These are phyloP conservation scores for Panzeria rudis DNA, from an alignment of 2,888 invertebrate species.

Conservation along the genomic window DNA sequence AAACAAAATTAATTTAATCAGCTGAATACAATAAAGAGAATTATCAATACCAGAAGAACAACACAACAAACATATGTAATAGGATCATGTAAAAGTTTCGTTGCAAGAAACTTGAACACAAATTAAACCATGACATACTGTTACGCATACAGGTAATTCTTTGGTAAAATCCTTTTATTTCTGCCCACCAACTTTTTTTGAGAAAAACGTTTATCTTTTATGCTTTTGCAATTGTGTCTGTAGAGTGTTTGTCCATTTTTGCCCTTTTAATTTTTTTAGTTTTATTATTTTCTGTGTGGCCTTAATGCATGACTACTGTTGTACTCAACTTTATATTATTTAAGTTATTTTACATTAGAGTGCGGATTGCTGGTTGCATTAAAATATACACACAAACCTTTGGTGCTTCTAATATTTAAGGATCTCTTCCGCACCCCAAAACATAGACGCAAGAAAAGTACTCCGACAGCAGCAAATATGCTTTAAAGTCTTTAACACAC, in stretches of 20 bases:
- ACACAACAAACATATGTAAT: neutral
- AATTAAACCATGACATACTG: slow-evolving; percentile 63
- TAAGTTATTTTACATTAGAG: slow-evolving; percentile 45
- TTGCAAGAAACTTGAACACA: slow-evolving; percentile 39
- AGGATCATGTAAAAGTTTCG: slow-evolving; percentile 41
- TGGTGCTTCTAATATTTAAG: too few species aligned
- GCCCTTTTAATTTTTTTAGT: neutral
- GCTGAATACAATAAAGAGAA: neutral
- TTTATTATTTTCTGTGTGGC: neutral
- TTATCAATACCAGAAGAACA: neutral
- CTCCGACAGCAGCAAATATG: too few species aligned
- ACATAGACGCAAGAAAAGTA: neutral
- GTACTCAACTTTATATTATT: slow-evolving; percentile 1
- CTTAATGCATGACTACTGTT: slow-evolving; percentile 20
- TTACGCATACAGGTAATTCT: slow-evolving; percentile 60
- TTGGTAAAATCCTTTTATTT: neutral
- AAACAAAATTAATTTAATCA: slow-evolving; percentile 3
- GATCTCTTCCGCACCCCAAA: slow-evolving; percentile 26
- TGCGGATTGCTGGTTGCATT: slow-evolving; percentile 52
- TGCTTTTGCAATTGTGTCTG: neutral
- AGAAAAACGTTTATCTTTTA: neutral
- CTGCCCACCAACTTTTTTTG: neutral
- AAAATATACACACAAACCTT: slow-evolving; percentile 6
- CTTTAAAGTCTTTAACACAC: too few species aligned
- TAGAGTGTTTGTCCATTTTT: neutral